Evolutionary conservation across 2,113 vertebrate species (phyloP).

Genomic region (Sebastes fasciatus): DNA sequence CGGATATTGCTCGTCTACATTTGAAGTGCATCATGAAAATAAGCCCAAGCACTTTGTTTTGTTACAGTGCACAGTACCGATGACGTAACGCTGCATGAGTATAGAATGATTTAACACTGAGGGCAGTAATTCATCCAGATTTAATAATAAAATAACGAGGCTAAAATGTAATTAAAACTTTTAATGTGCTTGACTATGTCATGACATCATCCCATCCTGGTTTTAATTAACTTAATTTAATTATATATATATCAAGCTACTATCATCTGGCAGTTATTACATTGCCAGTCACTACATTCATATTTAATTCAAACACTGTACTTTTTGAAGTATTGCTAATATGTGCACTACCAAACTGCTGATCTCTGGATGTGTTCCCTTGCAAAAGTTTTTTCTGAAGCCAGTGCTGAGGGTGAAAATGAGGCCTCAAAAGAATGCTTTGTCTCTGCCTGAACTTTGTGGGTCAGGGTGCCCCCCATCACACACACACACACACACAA

Average conservation of each 20-base stretch:
- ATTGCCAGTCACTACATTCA: conserved; percentile 7
- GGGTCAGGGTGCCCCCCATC: conserved; percentile 42
- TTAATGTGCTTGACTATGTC: background rate
- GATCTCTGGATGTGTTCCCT: conserved; percentile 1
- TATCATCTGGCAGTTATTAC: conserved; percentile 30
- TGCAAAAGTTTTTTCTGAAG: conserved; percentile 15
- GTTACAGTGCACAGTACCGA: background rate
- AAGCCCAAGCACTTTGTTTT: conserved; percentile 18
- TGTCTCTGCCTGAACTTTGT: conserved; percentile 63
- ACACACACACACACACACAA: conserved; percentile 35
- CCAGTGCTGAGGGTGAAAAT: background rate
- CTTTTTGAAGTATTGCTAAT: conserved; percentile 1
- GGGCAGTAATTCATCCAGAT: background rate
- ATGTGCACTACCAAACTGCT: conserved; percentile 19
- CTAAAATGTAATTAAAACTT: conserved; percentile 11
- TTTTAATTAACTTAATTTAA: conserved; percentile 2
- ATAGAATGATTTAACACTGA: background rate
- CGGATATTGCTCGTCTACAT: background rate
- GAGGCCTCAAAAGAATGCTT: conserved; percentile 69
- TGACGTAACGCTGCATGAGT: background rate
- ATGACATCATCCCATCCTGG: background rate
- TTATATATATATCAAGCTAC: conserved; percentile 22
- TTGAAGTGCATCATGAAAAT: conserved; percentile 18
- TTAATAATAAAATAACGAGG: background rate
- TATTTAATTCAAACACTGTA: conserved; percentile 23